Percentiles rank a stretch among this genome's conserved stretches.
phyloP scores from a whole-genome alignment of 2,888 invertebrate genomes.

The Lithosia quadra region DNA sequence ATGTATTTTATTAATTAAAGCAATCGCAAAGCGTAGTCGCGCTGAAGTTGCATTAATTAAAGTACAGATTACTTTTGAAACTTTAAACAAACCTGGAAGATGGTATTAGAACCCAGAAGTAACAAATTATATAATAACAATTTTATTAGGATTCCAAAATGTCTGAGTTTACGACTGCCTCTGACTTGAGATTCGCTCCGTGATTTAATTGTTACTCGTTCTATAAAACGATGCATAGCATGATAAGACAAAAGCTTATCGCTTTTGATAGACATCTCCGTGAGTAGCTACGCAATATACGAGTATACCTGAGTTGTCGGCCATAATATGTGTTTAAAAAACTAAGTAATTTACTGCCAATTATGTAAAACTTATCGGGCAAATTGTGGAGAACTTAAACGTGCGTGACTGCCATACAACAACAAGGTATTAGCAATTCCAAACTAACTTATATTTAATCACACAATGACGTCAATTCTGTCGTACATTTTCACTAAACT shows the following conservation, averaged over 20 bases:
- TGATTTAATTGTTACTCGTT: neutral
- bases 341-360: too few relatives aligned
- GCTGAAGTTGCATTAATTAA: neutral
- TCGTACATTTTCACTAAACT: too few relatives aligned
- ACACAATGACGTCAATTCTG: too few relatives aligned
- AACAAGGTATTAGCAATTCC: too few relatives aligned
- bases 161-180: conserved; percentile 1
- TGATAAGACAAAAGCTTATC: neutral
- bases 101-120: neutral
- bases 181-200: neutral
- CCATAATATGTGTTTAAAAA: too few relatives aligned
- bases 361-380: too few relatives aligned
- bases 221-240: neutral
- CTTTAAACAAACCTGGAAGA: neutral
- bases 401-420: too few relatives aligned
- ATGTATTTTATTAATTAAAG: neutral
- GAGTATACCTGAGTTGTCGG: too few relatives aligned
- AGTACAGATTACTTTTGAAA: neutral
- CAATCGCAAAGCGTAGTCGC: neutral
- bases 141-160: neutral
- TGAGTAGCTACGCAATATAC: too few relatives aligned
- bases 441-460: too few relatives aligned
- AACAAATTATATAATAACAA: conserved; percentile 1
- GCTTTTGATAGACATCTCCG: too few relatives aligned
- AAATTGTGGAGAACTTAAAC: too few relatives aligned